Base-by-base conservation (phyloP, 1,140 invertebrate species). In the Radopholus similis region DNA sequence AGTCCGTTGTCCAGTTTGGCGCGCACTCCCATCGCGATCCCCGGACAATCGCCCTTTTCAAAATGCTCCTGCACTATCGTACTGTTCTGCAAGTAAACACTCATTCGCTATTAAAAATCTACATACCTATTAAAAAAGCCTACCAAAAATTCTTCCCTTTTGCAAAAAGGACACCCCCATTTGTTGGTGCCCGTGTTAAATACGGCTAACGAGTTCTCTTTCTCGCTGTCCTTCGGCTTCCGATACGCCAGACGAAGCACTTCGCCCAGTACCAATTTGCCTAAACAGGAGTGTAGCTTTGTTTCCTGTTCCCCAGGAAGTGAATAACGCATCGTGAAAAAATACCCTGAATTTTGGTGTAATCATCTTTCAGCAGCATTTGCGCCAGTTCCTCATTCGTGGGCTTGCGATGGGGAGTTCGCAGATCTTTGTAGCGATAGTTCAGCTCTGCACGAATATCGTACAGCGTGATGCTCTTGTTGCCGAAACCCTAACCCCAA, bases 361-460 rank as follows among this genome's bases (percentile, higher is more conserved):
- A 49, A 5, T 56, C 69, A 15, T 70, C 68, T 15, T 59, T 62
- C 32, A 93, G 96, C 0, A 98, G 83, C 85, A 96, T 90, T 81
- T 96, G 91, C 80, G 97, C 97, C 26, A 93, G 79, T 80, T 95
- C 91, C 76, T 95, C 92, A 1, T 89, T 84, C 53, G 88, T 90
- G 0, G 91, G 88, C 26, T 90, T 88, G 64, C 87, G 84, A 83
- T 91, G 97, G 0, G 89, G 85, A 11, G 88, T 87, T 66, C 96
- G 87, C 28, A 93, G 85, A 83, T 99, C 96, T 84, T 95, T 95
- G 83, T 97, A 99, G 26, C 93, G 87, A 76, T 90, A 89, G 83
- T 93, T 95, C 68, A 99, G 85, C 85, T 99, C 96, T 0, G 91
- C 91, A 68, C 94, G 85, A 60, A 99, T 98, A 80, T 98, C 95